Evolutionary conservation across 2,113 vertebrate genomes (phyloP), one percentile per base, ranked within the genome.

Genomic region (Ictalurus furcatus): DNA sequence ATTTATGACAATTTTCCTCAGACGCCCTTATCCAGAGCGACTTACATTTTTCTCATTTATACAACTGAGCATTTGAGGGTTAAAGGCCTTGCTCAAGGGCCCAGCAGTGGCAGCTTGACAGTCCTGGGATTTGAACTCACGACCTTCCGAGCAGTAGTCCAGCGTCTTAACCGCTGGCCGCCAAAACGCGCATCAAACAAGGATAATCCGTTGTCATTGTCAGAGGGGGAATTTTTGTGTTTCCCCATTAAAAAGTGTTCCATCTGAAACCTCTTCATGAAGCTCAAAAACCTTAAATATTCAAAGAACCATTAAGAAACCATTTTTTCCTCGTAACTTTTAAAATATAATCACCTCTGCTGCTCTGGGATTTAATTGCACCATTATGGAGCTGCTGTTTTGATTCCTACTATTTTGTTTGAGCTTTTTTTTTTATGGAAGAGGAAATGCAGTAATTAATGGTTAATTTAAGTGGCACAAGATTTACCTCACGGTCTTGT

Each of bases 321-420:
- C 56, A 58, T 19, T 58, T 58, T 58, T 58, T 58, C 5, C 17
- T 58, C 56, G 0, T 5, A 58, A 74, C 17, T 21, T 74, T 37
- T 74, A 73, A 73, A 17, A 37, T 73, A 73, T 37, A 76, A 44
- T 44, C 37, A 23, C 12, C 4, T 76, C 17, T 44, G 37, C 44
- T 76, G 73, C 8, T 74, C 16, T 48, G 23, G 21, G 25, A 54
- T 79, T 14, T 92, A 94, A 94, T 92, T 92, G 92, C 86, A 71
- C 82, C 40, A 91, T 93, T 92, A 91, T 92, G 90, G 71, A 90
- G 90, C 90, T 86, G 90, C 67, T 91, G 87, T 90, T 92, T 93
- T 92, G 87, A 90, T 88, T 92, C 87, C 85, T 79, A 17, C 76
- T 91, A 92, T 90, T 88, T n/a, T 58, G 84, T 4, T 83, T 65